Conservation (phyloP, 2,888 invertebrate species). For the Gastrophysa polygoni region DNA sequence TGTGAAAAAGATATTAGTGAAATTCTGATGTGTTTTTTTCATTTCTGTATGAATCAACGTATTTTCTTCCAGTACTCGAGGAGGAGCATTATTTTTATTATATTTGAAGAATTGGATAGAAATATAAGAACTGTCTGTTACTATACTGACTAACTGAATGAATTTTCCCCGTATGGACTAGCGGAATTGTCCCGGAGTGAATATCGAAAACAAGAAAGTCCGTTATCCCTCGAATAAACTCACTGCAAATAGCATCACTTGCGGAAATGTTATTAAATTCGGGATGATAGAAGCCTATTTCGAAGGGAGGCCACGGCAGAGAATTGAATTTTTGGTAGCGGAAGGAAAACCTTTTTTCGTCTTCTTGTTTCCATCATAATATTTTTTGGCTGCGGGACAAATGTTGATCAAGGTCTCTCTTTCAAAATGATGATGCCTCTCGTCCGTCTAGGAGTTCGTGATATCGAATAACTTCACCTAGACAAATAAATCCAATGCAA, state of each 20-base stretch:
- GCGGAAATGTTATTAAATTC: conserved; percentile 22
- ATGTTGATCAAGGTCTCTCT: background rate
- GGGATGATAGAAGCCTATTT: conserved; percentile 19
- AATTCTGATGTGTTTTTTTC: no score
- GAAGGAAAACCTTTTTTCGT: conserved; percentile 18
- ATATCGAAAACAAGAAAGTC: background rate
- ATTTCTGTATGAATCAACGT: no score
- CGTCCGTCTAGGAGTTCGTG: no score
- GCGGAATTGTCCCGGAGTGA: background rate
- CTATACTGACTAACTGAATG: no score
- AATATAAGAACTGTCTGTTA: no score
- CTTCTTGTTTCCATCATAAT: conserved; percentile 19
- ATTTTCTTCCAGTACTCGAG: no score
- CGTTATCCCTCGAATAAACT: conserved; percentile 6
- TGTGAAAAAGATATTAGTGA: no score
- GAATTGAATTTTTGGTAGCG: conserved; percentile 17
- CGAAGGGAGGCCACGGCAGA: conserved; percentile 15
- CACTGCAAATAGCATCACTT: conserved; percentile 12
- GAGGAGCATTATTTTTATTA: no score
- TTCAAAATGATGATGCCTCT: no score
- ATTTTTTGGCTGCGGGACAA: background rate
- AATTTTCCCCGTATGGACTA: background rate
- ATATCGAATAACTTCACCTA: no score
- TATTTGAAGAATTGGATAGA: no score
- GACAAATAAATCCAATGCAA: no score